A percentile compares a stretch with the other conserved stretches of the same genome.
phyloP scores from a whole-genome alignment of 2,797 vertebrate species.

The Cyclopterus lumpus region DNA sequence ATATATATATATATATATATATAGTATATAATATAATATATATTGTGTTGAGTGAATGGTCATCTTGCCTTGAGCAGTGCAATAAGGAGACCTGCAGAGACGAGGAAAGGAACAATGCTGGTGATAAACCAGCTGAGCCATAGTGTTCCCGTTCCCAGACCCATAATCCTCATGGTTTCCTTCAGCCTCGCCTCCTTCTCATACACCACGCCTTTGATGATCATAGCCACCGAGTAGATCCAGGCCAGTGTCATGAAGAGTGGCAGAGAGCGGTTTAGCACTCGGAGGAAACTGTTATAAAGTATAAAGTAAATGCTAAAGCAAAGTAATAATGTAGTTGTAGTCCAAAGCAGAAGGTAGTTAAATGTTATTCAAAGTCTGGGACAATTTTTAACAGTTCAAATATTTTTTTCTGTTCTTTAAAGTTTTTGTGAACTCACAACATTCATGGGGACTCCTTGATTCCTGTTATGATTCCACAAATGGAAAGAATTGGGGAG shows the following conservation, averaged over 20 bases:
- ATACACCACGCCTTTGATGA: constrained; percentile 91
- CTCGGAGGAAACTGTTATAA: constrained; percentile 87
- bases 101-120: constrained; percentile 88
- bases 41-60: not conserved
- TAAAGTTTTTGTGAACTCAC: not conserved
- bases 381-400: not conserved
- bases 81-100: constrained; percentile 87
- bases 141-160: constrained; percentile 85
- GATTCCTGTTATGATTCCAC: not conserved
- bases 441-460: not conserved
- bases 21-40: too few relatives aligned
- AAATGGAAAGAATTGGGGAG: not conserved
- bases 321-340: not conserved
- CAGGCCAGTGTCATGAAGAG: constrained; percentile 94
- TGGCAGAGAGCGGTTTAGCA: constrained; percentile 89
- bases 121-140: constrained; percentile 96
- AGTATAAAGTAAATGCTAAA: not conserved
- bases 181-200: constrained; percentile 93
- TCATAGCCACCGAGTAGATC: constrained; percentile 96
- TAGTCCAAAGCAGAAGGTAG: not conserved
- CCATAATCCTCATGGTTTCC: constrained; percentile 94
- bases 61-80: constrained; percentile 87
- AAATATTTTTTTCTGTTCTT: not conserved
- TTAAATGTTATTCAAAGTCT: not conserved
- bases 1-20: too few relatives aligned